phyloP scores from a whole-genome alignment of 2,888 invertebrate genomes.

The Pristionchus maxplancki region DNA sequence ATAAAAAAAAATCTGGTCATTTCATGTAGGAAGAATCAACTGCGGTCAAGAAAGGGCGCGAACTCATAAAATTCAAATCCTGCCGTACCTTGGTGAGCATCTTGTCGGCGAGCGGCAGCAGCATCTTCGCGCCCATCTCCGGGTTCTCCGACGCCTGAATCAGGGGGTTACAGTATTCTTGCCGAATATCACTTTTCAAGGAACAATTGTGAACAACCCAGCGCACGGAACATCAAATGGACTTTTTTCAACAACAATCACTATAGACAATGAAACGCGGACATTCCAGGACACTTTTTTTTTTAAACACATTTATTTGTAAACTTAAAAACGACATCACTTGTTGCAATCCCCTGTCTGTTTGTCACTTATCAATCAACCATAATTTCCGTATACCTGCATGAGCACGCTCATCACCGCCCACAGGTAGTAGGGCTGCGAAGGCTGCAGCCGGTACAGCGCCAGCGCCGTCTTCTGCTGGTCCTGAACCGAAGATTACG shows the following conservation, averaged over 20 bases:
- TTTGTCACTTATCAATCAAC: background rate
- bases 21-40: background rate
- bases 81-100: slow-evolving; percentile 82
- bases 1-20: background rate
- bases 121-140: slow-evolving; percentile 83
- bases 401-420: slow-evolving; percentile 95
- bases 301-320: too few species aligned
- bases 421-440: slow-evolving; percentile 98
- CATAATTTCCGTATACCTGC: slow-evolving; percentile 83
- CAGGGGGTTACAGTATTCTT: background rate
- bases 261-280: background rate
- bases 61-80: background rate
- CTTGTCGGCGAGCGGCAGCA: slow-evolving; percentile 90
- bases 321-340: too few species aligned
- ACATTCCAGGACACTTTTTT: background rate
- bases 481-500: slow-evolving; percentile 55
- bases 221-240: too few species aligned
- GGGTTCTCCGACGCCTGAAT: slow-evolving; percentile 70
- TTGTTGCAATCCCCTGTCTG: too few species aligned
- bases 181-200: slow-evolving; percentile 22
- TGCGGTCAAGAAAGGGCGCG: background rate
- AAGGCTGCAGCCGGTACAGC: slow-evolving; percentile 91
- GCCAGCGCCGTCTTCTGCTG: slow-evolving; percentile 86
- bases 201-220: too few species aligned
- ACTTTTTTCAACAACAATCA: background rate